phyloP scores from a whole-genome alignment of 1,140 invertebrate species.

The Pseudomyrmex cubaensis region DNA sequence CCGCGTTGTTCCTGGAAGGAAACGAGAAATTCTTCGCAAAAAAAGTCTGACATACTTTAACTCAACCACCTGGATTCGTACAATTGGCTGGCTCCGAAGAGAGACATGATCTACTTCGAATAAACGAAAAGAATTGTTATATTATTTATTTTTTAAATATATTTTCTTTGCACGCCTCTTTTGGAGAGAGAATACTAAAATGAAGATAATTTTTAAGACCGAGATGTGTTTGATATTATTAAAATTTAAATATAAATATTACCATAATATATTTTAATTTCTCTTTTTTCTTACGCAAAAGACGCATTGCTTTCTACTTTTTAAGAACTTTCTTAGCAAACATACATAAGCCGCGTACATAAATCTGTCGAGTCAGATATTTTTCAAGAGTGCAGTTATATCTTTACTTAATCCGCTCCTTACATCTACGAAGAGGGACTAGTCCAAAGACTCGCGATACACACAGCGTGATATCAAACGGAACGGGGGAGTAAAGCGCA shows the following conservation, averaged over 20 bases:
- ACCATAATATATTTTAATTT: background rate
- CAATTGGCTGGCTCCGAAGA: background rate
- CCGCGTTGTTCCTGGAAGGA: slow-evolving; percentile 54
- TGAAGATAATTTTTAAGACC: too few relatives aligned
- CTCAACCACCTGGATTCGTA: slow-evolving; percentile 16
- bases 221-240: too few relatives aligned
- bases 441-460: slow-evolving; percentile 59
- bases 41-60: slow-evolving; percentile 49
- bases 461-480: slow-evolving; percentile 79
- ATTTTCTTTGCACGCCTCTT: too few relatives aligned
- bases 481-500: slow-evolving; percentile 27
- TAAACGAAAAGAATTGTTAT: background rate
- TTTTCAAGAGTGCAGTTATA: background rate
- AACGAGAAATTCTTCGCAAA: slow-evolving; percentile 46
- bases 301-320: background rate
- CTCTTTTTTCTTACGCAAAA: too few relatives aligned
- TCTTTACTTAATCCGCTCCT: slow-evolving; percentile 46
- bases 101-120: slow-evolving; percentile 3
- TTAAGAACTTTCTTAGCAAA: background rate
- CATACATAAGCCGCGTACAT: background rate
- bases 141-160: too few relatives aligned
- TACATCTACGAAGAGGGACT: slow-evolving; percentile 25
- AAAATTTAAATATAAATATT: background rate
- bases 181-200: too few relatives aligned
- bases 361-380: background rate